phyloP scores from a whole-genome alignment of 2,888 invertebrate species.

The Macrosiphum euphorbiae region DNA sequence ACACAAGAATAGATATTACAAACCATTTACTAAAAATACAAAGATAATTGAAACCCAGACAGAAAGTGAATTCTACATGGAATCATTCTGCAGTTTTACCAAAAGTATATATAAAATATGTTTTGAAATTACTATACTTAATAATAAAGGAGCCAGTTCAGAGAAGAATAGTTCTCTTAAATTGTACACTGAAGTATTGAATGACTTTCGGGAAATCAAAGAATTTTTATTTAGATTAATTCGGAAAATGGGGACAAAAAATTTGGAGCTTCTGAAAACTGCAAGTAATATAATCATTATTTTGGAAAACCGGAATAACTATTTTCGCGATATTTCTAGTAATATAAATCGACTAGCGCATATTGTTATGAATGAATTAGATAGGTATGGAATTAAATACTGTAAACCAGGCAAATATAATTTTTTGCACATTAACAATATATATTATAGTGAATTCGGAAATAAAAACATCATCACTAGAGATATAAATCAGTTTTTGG shows the following conservation, averaged over 20 bases:
- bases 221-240: not conserved
- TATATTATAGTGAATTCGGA: not conserved
- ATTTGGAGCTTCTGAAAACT: not conserved
- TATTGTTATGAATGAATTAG: not conserved
- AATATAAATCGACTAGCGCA: not conserved
- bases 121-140: not conserved
- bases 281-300: not conserved
- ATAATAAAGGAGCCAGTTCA: not conserved
- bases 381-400: not conserved
- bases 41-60: not conserved
- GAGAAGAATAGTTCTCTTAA: not conserved
- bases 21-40: not conserved
- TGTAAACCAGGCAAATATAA: not conserved
- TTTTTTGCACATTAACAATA: slow-evolving; percentile 16
- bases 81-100: not conserved
- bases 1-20: not conserved
- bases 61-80: not conserved
- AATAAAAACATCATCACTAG: not conserved
- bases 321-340: no score
- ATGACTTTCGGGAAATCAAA: not conserved
- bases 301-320: no score
- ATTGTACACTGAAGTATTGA: not conserved
- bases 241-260: not conserved
- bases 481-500: not conserved
- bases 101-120: not conserved